Conservation (phyloP, 2,113 vertebrate genomes). For the Ardeotis arabs region DNA sequence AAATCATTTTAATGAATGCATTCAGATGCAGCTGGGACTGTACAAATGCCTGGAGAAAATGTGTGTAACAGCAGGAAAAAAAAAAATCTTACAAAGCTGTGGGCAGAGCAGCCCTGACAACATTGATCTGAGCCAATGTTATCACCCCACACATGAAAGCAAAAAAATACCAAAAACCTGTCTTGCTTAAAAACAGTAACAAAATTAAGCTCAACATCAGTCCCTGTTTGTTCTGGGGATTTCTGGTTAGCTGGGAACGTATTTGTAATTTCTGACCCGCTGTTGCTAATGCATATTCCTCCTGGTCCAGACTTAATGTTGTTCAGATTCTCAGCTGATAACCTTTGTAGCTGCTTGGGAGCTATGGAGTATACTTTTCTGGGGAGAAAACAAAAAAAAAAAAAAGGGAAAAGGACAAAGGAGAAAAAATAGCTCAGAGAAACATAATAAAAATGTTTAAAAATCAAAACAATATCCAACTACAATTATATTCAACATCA, state of each 20-base stretch:
- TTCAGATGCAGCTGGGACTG: conserved; percentile 8
- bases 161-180: not conserved
- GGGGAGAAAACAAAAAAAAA: too few relatives aligned
- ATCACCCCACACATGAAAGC: not conserved
- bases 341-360: not conserved
- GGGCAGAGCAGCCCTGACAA: conserved; percentile 28
- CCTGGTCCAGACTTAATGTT: not conserved
- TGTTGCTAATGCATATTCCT: not conserved
- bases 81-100: not conserved
- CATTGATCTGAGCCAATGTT: not conserved
- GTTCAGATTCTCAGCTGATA: not conserved
- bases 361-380: not conserved
- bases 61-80: not conserved
- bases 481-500: not conserved
- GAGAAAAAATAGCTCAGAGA: not conserved
- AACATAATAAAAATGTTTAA: not conserved
- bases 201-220: not conserved
- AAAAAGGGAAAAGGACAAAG: too few relatives aligned
- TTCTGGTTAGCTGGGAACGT: not conserved
- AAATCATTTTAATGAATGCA: not conserved
- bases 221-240: not conserved
- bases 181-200: not conserved
- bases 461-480: not conserved
- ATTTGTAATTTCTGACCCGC: not conserved
- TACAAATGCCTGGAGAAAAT: not conserved